Conservation (phyloP, 2,888 invertebrate genomes). For the Drosophila pseudotalamancana region DNA sequence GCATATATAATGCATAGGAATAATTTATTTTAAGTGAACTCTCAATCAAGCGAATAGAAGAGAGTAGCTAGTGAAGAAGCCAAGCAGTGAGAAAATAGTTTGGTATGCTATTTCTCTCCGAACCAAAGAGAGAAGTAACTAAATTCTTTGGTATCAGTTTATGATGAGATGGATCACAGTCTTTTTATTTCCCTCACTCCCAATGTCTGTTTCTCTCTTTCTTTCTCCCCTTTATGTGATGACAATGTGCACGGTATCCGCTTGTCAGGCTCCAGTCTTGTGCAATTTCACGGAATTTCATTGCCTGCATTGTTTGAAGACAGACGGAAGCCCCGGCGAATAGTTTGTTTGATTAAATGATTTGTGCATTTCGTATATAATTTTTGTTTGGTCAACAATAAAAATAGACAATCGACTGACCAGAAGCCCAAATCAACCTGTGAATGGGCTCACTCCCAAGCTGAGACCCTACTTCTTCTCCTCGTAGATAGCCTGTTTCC, state of each 20-base stretch:
- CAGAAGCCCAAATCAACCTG: constrained; percentile 36
- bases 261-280: constrained; percentile 1
- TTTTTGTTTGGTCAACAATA: background rate
- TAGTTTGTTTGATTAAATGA: constrained; percentile 62
- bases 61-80: too few relatives aligned
- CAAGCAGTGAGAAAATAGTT: too few relatives aligned
- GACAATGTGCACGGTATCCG: too few relatives aligned
- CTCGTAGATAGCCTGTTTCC: background rate
- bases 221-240: too few relatives aligned
- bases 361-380: constrained; percentile 52
- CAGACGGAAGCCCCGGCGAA: constrained; percentile 39
- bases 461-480: background rate
- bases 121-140: too few relatives aligned
- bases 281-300: constrained; percentile 55
- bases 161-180: background rate
- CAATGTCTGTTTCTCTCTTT: background rate
- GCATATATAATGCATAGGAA: too few relatives aligned
- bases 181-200: background rate
- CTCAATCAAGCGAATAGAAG: too few relatives aligned
- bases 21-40: too few relatives aligned
- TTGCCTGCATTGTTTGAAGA: constrained; percentile 27
- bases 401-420: constrained; percentile 36
- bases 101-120: too few relatives aligned
- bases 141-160: too few relatives aligned
- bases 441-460: constrained; percentile 57